Conservation (phyloP, 2,113 vertebrate species). For the Ariopsis seemanni region DNA sequence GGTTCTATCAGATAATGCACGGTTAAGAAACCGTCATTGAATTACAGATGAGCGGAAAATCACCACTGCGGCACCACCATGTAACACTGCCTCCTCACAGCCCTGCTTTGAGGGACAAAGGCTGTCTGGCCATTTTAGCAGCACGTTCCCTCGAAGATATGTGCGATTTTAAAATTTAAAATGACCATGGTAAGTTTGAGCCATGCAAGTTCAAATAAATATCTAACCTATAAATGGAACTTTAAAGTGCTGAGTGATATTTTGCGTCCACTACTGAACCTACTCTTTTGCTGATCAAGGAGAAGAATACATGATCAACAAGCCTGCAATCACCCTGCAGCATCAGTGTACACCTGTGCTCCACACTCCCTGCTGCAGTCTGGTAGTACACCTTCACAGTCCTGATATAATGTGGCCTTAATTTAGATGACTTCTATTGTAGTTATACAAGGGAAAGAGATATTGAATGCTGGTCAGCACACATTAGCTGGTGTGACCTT, state of each 20-base stretch:
- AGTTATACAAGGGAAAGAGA: neutral
- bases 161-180: too few species aligned
- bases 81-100: neutral
- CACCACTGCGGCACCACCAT: too few species aligned
- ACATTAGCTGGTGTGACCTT: neutral
- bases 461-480: neutral
- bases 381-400: neutral
- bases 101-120: too few species aligned
- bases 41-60: too few species aligned
- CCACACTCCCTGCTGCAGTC: neutral
- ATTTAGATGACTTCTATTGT: neutral
- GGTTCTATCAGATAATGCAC: too few species aligned
- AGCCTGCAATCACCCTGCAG: neutral
- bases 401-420: neutral
- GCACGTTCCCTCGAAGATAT: neutral
- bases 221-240: neutral
- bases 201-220: too few species aligned
- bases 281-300: neutral
- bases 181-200: too few species aligned
- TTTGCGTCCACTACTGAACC: neutral
- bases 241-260: neutral
- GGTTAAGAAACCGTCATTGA: too few species aligned
- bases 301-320: neutral
- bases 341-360: neutral
- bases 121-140: too few species aligned